Conservation (phyloP, 2,888 invertebrate genomes). For the Prosopocoilus inquinatus region DNA sequence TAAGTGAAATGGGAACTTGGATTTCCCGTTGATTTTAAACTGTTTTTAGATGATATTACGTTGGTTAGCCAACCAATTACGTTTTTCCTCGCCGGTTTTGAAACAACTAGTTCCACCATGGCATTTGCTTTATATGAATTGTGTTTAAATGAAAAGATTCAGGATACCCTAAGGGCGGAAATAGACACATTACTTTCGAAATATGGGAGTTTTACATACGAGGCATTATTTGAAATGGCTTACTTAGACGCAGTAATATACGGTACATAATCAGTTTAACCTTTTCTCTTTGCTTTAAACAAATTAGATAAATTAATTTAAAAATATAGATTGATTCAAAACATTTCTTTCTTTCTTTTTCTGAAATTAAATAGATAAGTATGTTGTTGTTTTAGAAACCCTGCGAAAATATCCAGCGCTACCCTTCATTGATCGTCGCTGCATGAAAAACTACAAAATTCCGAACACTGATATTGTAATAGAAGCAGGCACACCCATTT, state of each 20-base stretch:
- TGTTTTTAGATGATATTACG: conserved; percentile 49
- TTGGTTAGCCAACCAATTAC: conserved; percentile 59
- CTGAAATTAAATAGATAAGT: too few species aligned
- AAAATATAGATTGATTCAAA: too few species aligned
- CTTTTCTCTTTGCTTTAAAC: too few species aligned
- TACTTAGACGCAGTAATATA: too few species aligned
- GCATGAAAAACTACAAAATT: conserved; percentile 6
- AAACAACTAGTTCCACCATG: conserved; percentile 59
- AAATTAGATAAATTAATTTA: too few species aligned
- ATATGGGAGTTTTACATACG: conserved; percentile 51
- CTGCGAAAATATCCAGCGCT: too few species aligned
- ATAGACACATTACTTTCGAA: conserved; percentile 45
- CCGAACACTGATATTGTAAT: conserved; percentile 7
- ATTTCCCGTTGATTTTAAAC: conserved; percentile 34
- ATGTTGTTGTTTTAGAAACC: too few species aligned
- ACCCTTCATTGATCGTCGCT: background rate
- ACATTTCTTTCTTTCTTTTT: too few species aligned
- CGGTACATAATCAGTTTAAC: too few species aligned
- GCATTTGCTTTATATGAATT: conserved; percentile 58
- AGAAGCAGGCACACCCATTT: conserved; percentile 7
- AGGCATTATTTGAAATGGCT: too few species aligned
- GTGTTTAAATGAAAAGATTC: conserved; percentile 54
- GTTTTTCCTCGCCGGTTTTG: conserved; percentile 62
- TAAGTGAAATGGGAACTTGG: background rate
- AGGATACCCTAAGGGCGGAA: conserved; percentile 55